Evolutionary conservation across 2,888 invertebrate species (phyloP).

Genomic region (Scaptomyza caliginosa): DNA sequence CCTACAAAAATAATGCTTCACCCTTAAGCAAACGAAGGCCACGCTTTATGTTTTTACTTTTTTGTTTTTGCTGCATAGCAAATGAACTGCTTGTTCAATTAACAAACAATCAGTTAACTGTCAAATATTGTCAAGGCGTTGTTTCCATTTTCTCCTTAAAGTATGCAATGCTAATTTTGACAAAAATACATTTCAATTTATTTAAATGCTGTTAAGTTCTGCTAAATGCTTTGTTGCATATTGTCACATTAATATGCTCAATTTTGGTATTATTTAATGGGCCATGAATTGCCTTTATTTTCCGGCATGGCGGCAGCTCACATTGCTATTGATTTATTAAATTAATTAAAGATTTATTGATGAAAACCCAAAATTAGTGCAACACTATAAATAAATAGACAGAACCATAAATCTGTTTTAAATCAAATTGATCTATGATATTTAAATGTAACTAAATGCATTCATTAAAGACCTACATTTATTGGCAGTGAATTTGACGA

Average conservation of each 20-base stretch:
- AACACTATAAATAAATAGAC: background rate
- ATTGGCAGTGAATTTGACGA: constrained; percentile 45
- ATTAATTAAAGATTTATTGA: background rate
- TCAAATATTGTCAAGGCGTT: background rate
- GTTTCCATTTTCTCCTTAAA: constrained; percentile 3
- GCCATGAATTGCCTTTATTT: background rate
- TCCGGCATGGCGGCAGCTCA: background rate
- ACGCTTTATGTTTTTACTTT: background rate
- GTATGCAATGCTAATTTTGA: constrained; percentile 3
- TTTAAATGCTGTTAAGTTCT: background rate
- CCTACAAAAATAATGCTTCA: background rate
- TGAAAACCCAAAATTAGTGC: background rate
- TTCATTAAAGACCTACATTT: constrained; percentile 13
- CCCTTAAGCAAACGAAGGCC: background rate
- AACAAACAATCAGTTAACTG: background rate
- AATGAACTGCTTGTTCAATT: background rate
- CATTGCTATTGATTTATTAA: background rate
- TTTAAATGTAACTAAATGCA: background rate
- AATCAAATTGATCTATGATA: background rate
- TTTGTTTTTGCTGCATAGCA: background rate
- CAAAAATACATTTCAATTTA: background rate
- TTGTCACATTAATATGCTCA: background rate
- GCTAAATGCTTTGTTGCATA: background rate
- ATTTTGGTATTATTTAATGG: background rate
- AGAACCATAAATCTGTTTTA: background rate